Evolutionary conservation across 1,140 invertebrate species (phyloP), one percentile per base, ranked within the genome.

Genomic region (Lepidurus apus): DNA sequence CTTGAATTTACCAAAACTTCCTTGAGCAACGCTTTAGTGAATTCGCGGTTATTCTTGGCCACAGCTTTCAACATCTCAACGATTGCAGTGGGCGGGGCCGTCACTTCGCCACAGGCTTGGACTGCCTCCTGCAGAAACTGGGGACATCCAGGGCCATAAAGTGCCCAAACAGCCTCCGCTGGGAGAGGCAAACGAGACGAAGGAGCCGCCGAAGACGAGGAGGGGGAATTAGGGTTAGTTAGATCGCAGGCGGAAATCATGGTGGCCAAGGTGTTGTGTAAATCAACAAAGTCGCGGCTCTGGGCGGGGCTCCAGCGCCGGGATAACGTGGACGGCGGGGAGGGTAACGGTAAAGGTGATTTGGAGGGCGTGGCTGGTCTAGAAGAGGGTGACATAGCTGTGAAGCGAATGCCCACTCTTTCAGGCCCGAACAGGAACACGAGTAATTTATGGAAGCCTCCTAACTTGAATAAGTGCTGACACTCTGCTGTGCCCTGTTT

Each of bases 291-390:
- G 78, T 87, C 86, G 77, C 84, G 77, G 6, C 84, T 83, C 81
- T 87, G 86, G 17, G 85, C 81, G 44, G 85, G 84, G 75, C 83
- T 86, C 86, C 86, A 87, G 45, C 85, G 80, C 21, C 85, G 81
- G 53, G 77, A 77, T 8, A 80, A 24, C 42, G 79, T 80, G 26
- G 79, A 77, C 42, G 79, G 75, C 6, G 82, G 80, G 45, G 80
- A 81, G 10, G 79, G 73, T 43, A 81, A 81, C 79, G 81, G 73
- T 73, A 76, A 34, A 79, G 81, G 75, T 74, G 11, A 74, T 75
- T 43, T 78, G 43, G 42, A 79, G 75, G 78, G 78, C 11, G 79
- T 78, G 17, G 8, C 74, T 24, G 47, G 26, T 43, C 76, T 43
- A 5, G 79, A 74, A n/a, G 79, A 76, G 10, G 73, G 24, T 24